Percentiles rank a stretch among this genome's conserved stretches.
phyloP scores from a whole-genome alignment of 2,113 vertebrate genomes.

The Bos indicus region DNA sequence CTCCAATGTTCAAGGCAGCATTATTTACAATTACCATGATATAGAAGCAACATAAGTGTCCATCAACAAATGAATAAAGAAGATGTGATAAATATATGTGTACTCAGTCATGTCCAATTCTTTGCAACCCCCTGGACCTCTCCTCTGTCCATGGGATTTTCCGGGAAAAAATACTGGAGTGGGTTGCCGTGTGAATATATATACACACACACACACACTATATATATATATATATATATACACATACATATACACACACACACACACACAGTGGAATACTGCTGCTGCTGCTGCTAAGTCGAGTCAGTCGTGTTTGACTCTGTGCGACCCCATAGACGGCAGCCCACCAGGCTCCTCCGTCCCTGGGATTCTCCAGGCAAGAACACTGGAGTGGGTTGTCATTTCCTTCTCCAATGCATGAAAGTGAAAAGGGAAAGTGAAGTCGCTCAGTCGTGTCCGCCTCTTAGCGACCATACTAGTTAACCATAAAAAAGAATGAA shows the following conservation, averaged over 20 bases:
- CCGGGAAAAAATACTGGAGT: neutral
- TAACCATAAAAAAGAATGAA: neutral
- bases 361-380: no score
- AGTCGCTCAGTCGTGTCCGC: no score
- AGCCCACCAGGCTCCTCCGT: no score
- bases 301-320: no score
- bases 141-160: neutral
- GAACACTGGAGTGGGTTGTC: no score
- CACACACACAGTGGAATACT: neutral
- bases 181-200: neutral
- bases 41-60: neutral
- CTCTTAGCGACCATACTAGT: neutral
- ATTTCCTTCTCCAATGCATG: no score
- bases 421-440: no score
- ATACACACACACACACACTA: rapidly evolving
- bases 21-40: neutral
- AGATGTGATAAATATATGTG: neutral
- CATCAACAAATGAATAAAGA: neutral
- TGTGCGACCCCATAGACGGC: no score
- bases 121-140: neutral
- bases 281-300: no score
- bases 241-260: rapidly evolving
- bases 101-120: neutral
- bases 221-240: no score
- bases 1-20: neutral